phyloP scores from a whole-genome alignment of 2,797 vertebrate species.

The Gallinago solitaria region DNA sequence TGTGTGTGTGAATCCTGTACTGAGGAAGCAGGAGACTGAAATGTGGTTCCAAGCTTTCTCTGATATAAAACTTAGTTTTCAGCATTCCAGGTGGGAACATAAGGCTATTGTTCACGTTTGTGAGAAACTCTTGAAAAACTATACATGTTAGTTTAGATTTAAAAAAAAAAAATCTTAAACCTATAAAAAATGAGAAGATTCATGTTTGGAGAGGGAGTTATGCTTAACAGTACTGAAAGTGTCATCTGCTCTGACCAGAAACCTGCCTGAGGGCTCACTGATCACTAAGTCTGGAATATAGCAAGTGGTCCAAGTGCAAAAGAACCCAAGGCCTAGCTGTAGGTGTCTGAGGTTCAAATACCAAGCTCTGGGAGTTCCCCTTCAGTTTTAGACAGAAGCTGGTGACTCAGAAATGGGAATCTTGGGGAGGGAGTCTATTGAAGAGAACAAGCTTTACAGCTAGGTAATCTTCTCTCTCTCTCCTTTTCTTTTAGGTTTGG shows the following conservation, averaged over 20 bases:
- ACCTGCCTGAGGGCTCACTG: not conserved
- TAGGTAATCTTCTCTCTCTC: not conserved
- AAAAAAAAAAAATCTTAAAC: not conserved
- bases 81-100: not conserved
- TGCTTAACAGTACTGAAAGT: not conserved
- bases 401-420: not conserved
- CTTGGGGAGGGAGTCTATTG: not conserved
- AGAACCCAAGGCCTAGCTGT: not conserved
- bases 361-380: not conserved
- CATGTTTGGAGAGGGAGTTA: accelerated
- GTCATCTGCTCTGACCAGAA: not conserved
- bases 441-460: not conserved
- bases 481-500: conserved; percentile 44
- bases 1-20: not conserved
- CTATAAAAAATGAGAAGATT: not conserved
- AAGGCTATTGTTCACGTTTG: not conserved
- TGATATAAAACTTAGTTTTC: not conserved
- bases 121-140: not conserved
- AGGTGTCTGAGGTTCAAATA: not conserved
- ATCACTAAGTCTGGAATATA: not conserved
- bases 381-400: not conserved
- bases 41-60: not conserved
- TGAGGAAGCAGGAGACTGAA: not conserved
- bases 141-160: not conserved
- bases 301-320: not conserved